Evolutionary conservation across 2,888 invertebrate species (phyloP), one percentile per base, ranked within the genome.

Genomic region (Hypena proboscidalis): DNA sequence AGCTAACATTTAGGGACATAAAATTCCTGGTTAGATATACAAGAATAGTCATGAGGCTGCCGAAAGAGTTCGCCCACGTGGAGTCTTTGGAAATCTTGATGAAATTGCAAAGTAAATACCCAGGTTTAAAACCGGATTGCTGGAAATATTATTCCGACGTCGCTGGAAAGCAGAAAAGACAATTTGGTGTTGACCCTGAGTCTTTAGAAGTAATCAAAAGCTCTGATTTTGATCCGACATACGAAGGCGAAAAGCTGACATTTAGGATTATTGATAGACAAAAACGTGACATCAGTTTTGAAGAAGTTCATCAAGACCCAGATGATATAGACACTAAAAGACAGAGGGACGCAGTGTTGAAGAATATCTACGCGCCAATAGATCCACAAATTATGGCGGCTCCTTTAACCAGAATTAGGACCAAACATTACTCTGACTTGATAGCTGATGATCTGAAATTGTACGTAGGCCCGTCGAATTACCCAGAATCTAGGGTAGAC

Each of bases 81-180:
- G 85, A 85, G 60, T 83, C 87, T 0, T 48, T 73, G 1, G 81
- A 85, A 22, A 80, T 90, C 17, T 59, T 90, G 19, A 40, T 62
- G 1, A 77, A 81, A 21, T 50, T 89, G 2, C 74, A 82, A 52
- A 51, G 51, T 3, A 72, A 58, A 3, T 87, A 88, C 58, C 80
- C 87, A 0, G 65, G 66, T 2, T 65, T 90, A n/a, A 88, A 84
- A 32, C 83, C 81, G 1, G 82, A 85, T 34, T 79, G 83, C 36
- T 90, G 89, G 89, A 90, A 90, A 38, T 83, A 80, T 32, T 90
- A 90, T 49, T 88, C 88, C 0, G 85, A 89, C 49, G 81, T 89
- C 0, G 83, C 84, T 14, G 90, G 90, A 0, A 89, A 88, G 52
- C 85, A 86, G 42, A 90, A 86, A 36, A 62, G 90, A n/a, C 84